Conservation (phyloP, 1,140 invertebrate species). For the Apis mellifera region DNA sequence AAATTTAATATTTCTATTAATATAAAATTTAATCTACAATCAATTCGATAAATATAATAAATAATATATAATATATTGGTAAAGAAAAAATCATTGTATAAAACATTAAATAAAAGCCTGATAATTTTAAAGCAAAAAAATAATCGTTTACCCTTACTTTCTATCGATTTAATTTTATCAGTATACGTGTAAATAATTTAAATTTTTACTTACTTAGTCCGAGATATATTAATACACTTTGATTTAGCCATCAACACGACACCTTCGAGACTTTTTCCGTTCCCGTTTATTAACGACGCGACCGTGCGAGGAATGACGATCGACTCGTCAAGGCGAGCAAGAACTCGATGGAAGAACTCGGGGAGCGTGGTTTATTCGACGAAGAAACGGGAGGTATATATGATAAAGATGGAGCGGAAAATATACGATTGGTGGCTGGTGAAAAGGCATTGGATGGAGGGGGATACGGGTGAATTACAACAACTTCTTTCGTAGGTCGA, state of each 20-base stretch:
- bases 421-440: neutral
- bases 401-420: neutral
- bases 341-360: neutral
- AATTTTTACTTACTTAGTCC: too few species aligned
- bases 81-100: too few species aligned
- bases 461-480: slow-evolving; percentile 13
- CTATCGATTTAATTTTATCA: too few species aligned
- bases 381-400: neutral
- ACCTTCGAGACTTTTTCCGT: neutral
- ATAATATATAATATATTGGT: too few species aligned
- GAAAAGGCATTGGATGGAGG: neutral
- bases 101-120: too few species aligned
- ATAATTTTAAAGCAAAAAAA: too few species aligned
- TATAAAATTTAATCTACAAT: too few species aligned
- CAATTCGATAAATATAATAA: too few species aligned
- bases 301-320: neutral
- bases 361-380: neutral
- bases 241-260: neutral
- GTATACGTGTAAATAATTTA: too few species aligned
- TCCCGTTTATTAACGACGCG: neutral
- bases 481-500: slow-evolving; percentile 22
- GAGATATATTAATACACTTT: too few species aligned
- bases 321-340: neutral
- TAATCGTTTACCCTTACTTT: too few species aligned
- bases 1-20: too few species aligned